These are phyloP conservation scores for Mandrillus leucophaeus DNA, from an alignment of 2,113 vertebrate species.

Conservation along the genomic window DNA sequence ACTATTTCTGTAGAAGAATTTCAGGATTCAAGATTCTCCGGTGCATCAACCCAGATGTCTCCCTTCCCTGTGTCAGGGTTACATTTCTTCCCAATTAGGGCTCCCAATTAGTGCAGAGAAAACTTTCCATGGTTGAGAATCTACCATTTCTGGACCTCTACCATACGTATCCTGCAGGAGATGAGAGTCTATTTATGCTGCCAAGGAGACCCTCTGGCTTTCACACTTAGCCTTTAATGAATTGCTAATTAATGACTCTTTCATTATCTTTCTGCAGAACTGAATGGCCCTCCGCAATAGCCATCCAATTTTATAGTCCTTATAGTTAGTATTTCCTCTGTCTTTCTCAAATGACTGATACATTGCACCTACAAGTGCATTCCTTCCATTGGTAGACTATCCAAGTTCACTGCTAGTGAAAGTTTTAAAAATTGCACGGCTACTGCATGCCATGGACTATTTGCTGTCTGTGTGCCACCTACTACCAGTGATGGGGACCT, in stretches of 20 bases:
- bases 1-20: not conserved
- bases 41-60: not conserved
- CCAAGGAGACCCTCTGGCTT: not conserved
- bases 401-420: not conserved
- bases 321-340: not conserved
- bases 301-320: not conserved
- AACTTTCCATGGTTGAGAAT: not conserved
- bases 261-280: not conserved
- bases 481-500: not conserved
- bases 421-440: not conserved
- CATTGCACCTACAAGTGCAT: not conserved
- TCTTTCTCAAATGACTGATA: not conserved
- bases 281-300: not conserved
- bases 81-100: not conserved
- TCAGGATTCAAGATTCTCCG: not conserved
- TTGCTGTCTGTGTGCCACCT: not conserved
- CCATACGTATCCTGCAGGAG: not conserved
- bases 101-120: not conserved
- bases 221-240: not conserved
- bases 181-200: not conserved
- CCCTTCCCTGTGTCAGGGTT: not conserved
- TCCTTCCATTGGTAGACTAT: no score
- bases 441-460: not conserved
- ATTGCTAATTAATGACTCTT: not conserved
- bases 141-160: not conserved